A percentile compares a stretch with the other conserved stretches of the same genome.
Evolutionary conservation across 2,888 invertebrate species (phyloP).

Genomic region (Pristionchus japonicus): DNA sequence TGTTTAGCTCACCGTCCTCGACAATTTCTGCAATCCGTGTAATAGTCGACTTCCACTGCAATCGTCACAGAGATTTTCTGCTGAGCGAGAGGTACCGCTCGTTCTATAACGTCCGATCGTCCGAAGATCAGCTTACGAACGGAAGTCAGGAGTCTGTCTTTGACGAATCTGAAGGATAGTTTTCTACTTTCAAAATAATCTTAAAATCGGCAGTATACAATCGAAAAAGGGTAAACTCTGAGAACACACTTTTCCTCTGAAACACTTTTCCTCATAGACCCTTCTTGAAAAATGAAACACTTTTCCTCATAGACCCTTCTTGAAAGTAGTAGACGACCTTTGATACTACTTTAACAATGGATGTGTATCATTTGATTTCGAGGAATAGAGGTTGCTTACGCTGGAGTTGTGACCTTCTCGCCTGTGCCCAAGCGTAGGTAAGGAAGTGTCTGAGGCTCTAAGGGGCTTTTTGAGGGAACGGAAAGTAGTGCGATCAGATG

Average conservation of each 20-base stretch:
- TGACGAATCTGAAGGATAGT: conserved; percentile 31
- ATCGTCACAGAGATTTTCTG: conserved; percentile 24
- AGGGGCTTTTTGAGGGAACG: not conserved
- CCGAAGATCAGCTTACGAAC: not conserved
- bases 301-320: no score
- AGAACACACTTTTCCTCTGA: no score
- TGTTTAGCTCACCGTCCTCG: not conserved
- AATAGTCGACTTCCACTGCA: conserved; percentile 5
- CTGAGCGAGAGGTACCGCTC: conserved; percentile 9
- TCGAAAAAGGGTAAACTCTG: no score
- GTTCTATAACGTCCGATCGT: not conserved
- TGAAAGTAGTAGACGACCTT: not conserved
- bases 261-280: no score
- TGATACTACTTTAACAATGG: not conserved
- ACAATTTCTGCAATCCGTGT: not conserved
- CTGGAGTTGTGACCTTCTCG: not conserved
- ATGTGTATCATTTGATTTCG: not conserved
- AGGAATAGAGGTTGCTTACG: conserved; percentile 29
- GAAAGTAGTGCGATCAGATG: not conserved
- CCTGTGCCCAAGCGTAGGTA: not conserved
- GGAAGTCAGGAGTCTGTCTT: not conserved
- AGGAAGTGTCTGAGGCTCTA: not conserved
- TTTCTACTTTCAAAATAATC: not conserved
- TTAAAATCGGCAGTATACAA: no score
- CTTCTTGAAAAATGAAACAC: no score